Percentiles rank a stretch among this genome's conserved stretches.
Conservation (phyloP, 1,140 invertebrate species). For the Zaprionus camerounensis region DNA sequence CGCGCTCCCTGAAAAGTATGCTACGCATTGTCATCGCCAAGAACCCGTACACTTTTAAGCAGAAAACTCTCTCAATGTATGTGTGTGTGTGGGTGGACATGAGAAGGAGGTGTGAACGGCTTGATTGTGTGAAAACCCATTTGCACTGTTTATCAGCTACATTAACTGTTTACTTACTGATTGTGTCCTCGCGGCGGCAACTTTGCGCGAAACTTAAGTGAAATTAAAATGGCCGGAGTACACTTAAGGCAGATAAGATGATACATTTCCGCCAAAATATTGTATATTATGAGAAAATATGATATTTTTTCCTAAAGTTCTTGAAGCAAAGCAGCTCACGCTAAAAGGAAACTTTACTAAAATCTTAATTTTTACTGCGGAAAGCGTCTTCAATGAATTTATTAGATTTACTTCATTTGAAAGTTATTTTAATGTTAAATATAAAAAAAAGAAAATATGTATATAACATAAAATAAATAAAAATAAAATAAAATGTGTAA, state of each 20-base stretch:
- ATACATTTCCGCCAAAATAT: background rate
- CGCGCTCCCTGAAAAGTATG: constrained; percentile 43
- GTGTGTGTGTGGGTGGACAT: background rate
- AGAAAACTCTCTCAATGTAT: background rate
- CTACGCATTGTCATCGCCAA: constrained; percentile 35
- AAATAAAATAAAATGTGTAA: too few relatives aligned
- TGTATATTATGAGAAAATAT: background rate
- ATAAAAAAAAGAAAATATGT: too few relatives aligned
- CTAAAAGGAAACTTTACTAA: background rate
- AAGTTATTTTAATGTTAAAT: too few relatives aligned
- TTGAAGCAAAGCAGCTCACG: background rate
- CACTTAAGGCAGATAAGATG: background rate
- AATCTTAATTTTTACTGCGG: background rate
- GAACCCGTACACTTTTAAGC: constrained; percentile 10
- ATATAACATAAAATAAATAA: too few relatives aligned
- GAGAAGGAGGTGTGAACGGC: background rate
- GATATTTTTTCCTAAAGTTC: background rate
- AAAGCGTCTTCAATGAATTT: background rate
- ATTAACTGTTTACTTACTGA: constrained; percentile 35
- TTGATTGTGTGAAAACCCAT: constrained; percentile 32
- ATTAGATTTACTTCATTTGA: too few relatives aligned
- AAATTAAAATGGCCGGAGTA: constrained; percentile 5
- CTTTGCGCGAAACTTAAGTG: constrained; percentile 19
- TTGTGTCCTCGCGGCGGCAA: background rate
- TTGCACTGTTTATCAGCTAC: constrained; percentile 37